Evolutionary conservation across 2,888 invertebrate genomes (phyloP).

Genomic region (Holacanthella duospinosa): DNA sequence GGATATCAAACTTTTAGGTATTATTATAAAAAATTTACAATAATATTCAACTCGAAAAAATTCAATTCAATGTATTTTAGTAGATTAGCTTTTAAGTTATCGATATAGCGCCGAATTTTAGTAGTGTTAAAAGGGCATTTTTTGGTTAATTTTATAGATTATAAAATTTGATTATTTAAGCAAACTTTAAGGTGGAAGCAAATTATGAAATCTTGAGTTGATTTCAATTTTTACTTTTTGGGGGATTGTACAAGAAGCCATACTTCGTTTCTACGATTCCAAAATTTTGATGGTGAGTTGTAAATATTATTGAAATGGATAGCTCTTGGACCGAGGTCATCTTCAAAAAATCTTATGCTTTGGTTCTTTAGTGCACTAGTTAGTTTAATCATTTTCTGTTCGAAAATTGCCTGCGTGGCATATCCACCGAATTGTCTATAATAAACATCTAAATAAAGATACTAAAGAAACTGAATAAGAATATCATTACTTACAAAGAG

Average conservation of each 20-base stretch:
- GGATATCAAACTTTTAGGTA: too few relatives aligned
- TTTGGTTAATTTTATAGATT: too few relatives aligned
- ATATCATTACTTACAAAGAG: conserved; percentile 30
- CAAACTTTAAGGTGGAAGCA: too few relatives aligned
- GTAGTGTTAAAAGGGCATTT: too few relatives aligned
- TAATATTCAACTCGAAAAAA: too few relatives aligned
- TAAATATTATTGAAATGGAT: conserved; percentile 35
- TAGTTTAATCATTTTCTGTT: conserved; percentile 25
- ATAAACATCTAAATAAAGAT: neutral
- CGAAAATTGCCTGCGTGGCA: conserved; percentile 24
- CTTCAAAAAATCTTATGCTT: conserved; percentile 26
- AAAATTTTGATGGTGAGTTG: conserved; percentile 38
- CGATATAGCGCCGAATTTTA: too few relatives aligned
- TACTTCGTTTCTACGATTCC: conserved; percentile 37
- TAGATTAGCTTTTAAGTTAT: too few relatives aligned
- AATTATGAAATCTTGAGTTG: too few relatives aligned
- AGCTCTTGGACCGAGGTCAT: conserved; percentile 26
- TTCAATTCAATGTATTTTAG: too few relatives aligned
- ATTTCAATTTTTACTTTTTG: neutral
- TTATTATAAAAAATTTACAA: too few relatives aligned
- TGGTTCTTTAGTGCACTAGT: conserved; percentile 17
- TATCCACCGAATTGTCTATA: conserved; percentile 35
- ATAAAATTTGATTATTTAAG: too few relatives aligned
- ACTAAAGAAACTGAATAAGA: too few relatives aligned
- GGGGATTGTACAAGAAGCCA: conserved; percentile 24